phyloP scores from a whole-genome alignment of 2,113 vertebrate species.

The Coturnix japonica region DNA sequence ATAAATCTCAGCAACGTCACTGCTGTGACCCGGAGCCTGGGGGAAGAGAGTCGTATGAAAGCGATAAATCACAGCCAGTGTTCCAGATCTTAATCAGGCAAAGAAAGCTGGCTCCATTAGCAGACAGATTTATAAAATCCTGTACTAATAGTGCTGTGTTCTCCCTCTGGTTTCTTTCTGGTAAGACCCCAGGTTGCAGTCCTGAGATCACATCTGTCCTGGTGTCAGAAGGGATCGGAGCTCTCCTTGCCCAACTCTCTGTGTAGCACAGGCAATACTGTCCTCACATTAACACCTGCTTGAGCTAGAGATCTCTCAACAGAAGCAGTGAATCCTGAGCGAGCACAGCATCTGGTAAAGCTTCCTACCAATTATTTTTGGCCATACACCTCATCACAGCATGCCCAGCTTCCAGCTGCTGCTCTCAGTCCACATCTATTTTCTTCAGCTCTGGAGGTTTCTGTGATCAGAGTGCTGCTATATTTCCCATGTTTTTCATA shows the following conservation, averaged over 20 bases:
- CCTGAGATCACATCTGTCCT: background rate
- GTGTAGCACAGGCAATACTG: background rate
- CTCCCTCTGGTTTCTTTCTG: background rate
- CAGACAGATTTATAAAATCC: conserved; percentile 71
- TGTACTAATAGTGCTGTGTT: conserved; percentile 63
- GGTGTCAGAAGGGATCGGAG: fast-evolving
- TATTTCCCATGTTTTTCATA: background rate
- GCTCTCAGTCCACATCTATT: background rate
- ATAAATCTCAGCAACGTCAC: conserved; percentile 78
- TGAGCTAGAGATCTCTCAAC: background rate
- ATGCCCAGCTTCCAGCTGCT: background rate
- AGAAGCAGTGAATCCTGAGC: fast-evolving
- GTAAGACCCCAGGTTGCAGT: background rate
- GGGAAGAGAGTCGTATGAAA: conserved; percentile 82
- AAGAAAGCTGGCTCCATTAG: conserved; percentile 76
- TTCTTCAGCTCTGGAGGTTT: background rate
- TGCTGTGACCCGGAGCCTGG: conserved; percentile 72
- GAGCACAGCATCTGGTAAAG: background rate
- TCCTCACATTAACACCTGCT: background rate
- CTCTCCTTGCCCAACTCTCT: background rate
- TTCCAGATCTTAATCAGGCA: conserved; percentile 79
- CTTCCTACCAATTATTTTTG: background rate
- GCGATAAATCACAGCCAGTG: conserved; percentile 80
- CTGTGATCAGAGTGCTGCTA: background rate
- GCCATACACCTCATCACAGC: fast-evolving